These are phyloP conservation scores for Crepidodera aurea DNA, from an alignment of 2,888 invertebrate genomes.

Conservation along the genomic window DNA sequence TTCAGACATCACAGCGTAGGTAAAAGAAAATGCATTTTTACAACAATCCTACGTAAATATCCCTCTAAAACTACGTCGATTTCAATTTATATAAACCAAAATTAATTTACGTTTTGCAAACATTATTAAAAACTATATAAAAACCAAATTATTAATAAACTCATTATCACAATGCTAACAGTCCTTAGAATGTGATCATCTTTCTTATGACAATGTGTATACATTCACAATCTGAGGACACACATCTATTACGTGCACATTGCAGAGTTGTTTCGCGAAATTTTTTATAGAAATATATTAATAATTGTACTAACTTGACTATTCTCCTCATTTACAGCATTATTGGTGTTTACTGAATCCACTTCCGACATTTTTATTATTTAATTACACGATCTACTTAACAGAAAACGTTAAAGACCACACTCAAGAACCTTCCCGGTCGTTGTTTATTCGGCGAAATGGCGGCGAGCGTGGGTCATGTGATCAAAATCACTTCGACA, in stretches of 20 bases:
- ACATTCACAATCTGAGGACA: conserved; percentile 57
- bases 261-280: conserved; percentile 50
- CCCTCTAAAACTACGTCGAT: conserved; percentile 18
- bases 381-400: conserved; percentile 48
- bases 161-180: conserved; percentile 30
- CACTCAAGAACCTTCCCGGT: conserved; percentile 61
- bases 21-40: conserved; percentile 45
- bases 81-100: conserved; percentile 3
- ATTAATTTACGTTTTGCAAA: background rate
- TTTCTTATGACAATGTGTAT: conserved; percentile 4
- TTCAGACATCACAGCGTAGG: conserved; percentile 49
- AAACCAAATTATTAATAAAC: conserved; percentile 16
- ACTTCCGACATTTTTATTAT: conserved; percentile 61
- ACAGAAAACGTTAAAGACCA: conserved; percentile 45
- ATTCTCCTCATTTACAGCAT: conserved; percentile 58
- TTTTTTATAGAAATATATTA: conserved; percentile 37
- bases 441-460: conserved; percentile 70
- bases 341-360: conserved; percentile 59
- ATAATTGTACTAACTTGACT: conserved; percentile 55
- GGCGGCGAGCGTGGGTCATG: conserved; percentile 72
- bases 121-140: background rate
- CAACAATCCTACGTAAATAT: conserved; percentile 22
- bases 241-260: conserved; percentile 60
- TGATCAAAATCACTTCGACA: conserved; percentile 56
- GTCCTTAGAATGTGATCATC: conserved; percentile 54